These are phyloP conservation scores for Caenorhabditis tropicalis DNA, from an alignment of 1,140 invertebrate genomes.

Conservation along the genomic window DNA sequence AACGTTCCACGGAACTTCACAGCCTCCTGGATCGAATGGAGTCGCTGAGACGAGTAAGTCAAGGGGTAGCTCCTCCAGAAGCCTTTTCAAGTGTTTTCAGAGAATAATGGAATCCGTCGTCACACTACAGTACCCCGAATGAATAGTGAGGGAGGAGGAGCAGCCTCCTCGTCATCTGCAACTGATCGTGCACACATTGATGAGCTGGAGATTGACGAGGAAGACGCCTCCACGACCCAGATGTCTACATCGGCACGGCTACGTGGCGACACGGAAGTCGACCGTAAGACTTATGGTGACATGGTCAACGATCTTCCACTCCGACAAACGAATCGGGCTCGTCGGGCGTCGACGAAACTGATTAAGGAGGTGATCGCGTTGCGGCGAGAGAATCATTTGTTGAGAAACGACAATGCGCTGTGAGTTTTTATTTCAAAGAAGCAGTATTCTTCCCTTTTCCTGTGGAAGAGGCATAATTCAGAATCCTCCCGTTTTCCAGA, in stretches of 20 bases:
- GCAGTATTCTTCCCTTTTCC: no score
- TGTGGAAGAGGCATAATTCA: no score
- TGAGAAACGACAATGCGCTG: constrained; percentile 29
- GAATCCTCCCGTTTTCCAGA: not conserved
- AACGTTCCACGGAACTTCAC: constrained; percentile 46
- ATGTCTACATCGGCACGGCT: not conserved
- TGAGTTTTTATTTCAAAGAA: not conserved
- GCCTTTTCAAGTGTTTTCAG: not conserved
- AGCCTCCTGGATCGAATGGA: constrained; percentile 15
- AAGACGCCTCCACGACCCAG: not conserved
- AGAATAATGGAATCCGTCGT: constrained; percentile 22
- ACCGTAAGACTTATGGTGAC: not conserved
- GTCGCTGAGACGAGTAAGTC: not conserved
- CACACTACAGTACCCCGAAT: constrained; percentile 48
- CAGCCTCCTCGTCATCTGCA: not conserved
- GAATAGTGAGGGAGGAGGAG: not conserved
- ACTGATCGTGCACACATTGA: constrained; percentile 3
- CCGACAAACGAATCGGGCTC: not conserved
- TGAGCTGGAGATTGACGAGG: constrained; percentile 12
- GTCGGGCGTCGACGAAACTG: not conserved
- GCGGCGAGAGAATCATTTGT: constrained; percentile 5
- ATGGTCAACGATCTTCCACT: not conserved
- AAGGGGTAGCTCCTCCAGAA: not conserved
- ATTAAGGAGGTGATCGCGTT: constrained; percentile 8
- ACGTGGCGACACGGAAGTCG: not conserved